Evolutionary conservation across 2,113 vertebrate genomes (phyloP).

Genomic region (Tetrax tetrax): DNA sequence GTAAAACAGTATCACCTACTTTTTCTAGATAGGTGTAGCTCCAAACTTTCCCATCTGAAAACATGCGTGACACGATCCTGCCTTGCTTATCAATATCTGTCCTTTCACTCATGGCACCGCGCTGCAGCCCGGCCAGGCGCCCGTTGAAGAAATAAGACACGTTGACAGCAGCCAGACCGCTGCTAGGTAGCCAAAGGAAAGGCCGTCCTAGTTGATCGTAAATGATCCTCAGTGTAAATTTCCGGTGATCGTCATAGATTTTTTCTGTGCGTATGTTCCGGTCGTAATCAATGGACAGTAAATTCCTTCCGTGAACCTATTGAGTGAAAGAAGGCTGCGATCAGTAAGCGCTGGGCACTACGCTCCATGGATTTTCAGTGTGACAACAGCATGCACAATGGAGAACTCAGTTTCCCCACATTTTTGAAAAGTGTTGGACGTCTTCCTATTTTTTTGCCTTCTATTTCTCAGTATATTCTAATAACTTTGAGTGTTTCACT

Average conservation of each 20-base stretch:
- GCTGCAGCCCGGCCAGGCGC: conserved; percentile 91
- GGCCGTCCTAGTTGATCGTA: conserved; percentile 95
- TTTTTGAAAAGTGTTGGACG: rapidly evolving
- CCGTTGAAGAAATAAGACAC: conserved; percentile 94
- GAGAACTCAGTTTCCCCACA: background rate
- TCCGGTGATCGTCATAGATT: conserved; percentile 98
- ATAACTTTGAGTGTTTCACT: background rate
- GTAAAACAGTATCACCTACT: conserved; percentile 70
- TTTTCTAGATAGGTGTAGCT: conserved; percentile 98
- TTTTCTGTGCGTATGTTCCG: conserved; percentile 97
- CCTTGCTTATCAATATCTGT: conserved; percentile 93
- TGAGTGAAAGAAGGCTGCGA: background rate
- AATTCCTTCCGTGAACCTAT: conserved; percentile 94
- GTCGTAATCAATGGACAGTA: conserved; percentile 97
- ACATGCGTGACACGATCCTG: conserved; percentile 90
- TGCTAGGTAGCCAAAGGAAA: conserved; percentile 97
- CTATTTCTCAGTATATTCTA: background rate
- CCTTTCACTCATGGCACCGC: conserved; percentile 96
- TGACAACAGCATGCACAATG: rapidly evolving
- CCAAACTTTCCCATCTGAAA: conserved; percentile 97
- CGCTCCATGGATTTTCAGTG: rapidly evolving
- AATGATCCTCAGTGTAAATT: conserved; percentile 95
- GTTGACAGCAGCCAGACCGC: conserved; percentile 93
- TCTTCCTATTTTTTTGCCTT: background rate
- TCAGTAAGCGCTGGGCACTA: background rate